A percentile compares a stretch with the other conserved stretches of the same genome.
These are phyloP conservation scores for Gryon sp. DNA, from an alignment of 1,140 invertebrate genomes.

Conservation along the genomic window DNA sequence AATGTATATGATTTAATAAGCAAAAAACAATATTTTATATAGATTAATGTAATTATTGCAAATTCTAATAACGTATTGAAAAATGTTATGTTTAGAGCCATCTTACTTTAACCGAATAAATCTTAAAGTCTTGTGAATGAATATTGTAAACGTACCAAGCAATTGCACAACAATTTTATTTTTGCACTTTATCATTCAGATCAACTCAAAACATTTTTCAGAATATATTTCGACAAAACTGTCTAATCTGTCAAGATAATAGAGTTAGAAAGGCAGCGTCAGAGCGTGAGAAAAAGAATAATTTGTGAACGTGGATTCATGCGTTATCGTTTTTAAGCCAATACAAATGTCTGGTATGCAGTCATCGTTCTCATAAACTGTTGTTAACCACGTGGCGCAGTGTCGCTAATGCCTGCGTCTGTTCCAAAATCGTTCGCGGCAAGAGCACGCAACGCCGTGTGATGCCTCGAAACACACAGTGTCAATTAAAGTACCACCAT, in stretches of 20 bases:
- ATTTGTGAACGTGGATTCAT: constrained; percentile 17
- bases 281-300: constrained; percentile 59
- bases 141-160: too few species aligned
- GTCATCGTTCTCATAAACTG: constrained; percentile 72
- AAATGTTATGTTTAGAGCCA: too few species aligned
- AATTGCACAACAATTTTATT: too few species aligned
- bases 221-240: too few species aligned
- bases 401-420: constrained; percentile 59
- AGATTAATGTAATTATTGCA: too few species aligned
- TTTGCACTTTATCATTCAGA: too few species aligned
- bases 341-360: constrained; percentile 66
- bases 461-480: constrained; percentile 73
- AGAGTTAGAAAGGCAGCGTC: neutral
- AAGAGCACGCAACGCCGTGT: constrained; percentile 57
- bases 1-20: too few species aligned
- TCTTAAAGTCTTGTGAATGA: too few species aligned
- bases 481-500: constrained; percentile 77
- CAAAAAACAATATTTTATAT: too few species aligned
- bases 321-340: constrained; percentile 48
- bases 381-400: constrained; percentile 71
- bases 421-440: constrained; percentile 62
- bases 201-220: neutral
- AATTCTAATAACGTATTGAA: too few species aligned
- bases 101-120: too few species aligned
- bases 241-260: constrained; percentile 30